Percentiles rank a stretch among this genome's conserved stretches.
Conservation (phyloP, 2,113 vertebrate species). For the Alligator sinensis region DNA sequence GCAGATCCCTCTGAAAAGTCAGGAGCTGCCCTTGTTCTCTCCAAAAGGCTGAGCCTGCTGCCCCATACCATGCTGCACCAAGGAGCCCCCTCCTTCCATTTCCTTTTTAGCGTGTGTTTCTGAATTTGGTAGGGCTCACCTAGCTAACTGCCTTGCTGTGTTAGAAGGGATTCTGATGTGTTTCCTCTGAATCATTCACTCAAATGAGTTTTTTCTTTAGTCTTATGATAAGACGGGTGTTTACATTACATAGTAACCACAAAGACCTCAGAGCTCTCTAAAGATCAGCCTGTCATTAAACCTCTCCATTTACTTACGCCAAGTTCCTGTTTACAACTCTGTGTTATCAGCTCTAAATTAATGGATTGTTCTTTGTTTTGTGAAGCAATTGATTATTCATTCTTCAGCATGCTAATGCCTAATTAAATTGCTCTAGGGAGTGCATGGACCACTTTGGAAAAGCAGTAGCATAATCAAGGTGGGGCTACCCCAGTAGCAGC, state of each 20-base stretch:
- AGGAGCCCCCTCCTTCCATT: too few species aligned
- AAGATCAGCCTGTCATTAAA: conserved; percentile 55
- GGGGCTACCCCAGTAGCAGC: too few species aligned
- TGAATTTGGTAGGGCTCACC: background rate
- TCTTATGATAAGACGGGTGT: conserved; percentile 5
- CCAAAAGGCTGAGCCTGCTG: too few species aligned
- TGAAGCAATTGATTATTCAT: conserved; percentile 6
- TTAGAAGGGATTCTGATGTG: background rate
- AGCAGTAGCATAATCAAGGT: too few species aligned
- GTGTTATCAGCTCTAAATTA: conserved; percentile 31
- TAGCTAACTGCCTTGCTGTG: background rate
- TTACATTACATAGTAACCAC: conserved; percentile 32
- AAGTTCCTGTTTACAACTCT: conserved; percentile 29
- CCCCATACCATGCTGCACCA: too few species aligned
- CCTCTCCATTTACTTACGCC: conserved; percentile 48
- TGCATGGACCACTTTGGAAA: background rate
- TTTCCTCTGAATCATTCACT: background rate
- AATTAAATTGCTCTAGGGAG: background rate
- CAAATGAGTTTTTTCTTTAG: conserved; percentile 1
- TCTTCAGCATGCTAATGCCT: background rate
- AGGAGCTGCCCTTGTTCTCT: too few species aligned
- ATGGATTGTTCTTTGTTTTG: conserved; percentile 23
- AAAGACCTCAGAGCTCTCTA: conserved; percentile 45
- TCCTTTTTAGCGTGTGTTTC: fast-evolving
- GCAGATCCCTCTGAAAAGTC: background rate